phyloP scores from a whole-genome alignment of 2,113 vertebrate genomes.

The Tricholaema leucomelas region DNA sequence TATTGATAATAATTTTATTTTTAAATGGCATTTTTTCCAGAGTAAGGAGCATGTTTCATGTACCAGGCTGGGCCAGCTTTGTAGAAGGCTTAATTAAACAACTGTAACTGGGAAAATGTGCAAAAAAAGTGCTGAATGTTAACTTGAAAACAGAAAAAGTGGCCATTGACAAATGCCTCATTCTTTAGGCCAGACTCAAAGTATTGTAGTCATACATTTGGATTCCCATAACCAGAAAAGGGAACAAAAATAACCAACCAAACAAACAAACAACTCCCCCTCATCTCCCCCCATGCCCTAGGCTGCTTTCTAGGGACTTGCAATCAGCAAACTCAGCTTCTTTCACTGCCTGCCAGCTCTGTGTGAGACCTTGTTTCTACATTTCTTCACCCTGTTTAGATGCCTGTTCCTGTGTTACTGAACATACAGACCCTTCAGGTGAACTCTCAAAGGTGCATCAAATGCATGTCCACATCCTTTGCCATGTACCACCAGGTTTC shows the following conservation, averaged over 20 bases:
- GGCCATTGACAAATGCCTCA: rapidly evolving
- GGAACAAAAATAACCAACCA: not conserved
- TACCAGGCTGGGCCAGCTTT: not conserved
- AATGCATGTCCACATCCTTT: too few relatives aligned
- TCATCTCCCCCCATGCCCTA: too few relatives aligned
- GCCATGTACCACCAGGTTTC: too few relatives aligned
- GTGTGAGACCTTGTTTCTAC: too few relatives aligned
- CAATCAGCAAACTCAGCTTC: too few relatives aligned
- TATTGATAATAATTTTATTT: not conserved
- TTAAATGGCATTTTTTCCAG: not conserved
- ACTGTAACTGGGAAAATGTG: not conserved
- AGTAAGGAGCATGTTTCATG: not conserved
- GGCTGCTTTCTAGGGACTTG: too few relatives aligned
- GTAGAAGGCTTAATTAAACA: not conserved
- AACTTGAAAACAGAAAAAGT: not conserved
- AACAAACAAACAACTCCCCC: not conserved
- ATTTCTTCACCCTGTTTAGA: too few relatives aligned
- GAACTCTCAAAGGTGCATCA: too few relatives aligned
- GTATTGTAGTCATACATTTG: too few relatives aligned
- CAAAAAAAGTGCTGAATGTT: not conserved
- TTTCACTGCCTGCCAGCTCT: too few relatives aligned
- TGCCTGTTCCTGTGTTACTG: too few relatives aligned
- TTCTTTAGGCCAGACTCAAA: not conserved
- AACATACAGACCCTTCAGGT: too few relatives aligned
- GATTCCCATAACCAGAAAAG: not conserved